These are phyloP conservation scores for Hydractinia echinata DNA, from an alignment of 30 jellyfish, hydroid and myxozoan species.

Conservation along the genomic window DNA sequence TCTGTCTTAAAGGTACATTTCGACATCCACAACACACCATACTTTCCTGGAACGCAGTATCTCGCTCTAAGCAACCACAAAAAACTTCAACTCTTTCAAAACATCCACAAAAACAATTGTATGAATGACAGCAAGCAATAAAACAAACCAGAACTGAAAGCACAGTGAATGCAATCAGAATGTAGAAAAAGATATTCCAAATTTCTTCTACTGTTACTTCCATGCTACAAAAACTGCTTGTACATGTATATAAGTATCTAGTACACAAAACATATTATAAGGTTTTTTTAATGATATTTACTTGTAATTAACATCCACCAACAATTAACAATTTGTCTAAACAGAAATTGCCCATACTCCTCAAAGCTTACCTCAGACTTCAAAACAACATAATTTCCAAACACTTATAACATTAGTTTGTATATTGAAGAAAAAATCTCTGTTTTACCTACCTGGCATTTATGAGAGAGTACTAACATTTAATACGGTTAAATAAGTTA, in stretches of 20 bases:
- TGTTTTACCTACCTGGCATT: too few species aligned
- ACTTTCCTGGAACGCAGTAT: constrained; percentile 13
- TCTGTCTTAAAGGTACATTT: not conserved
- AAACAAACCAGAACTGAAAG: not conserved
- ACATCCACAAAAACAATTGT: constrained; percentile 10
- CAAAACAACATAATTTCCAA: too few species aligned
- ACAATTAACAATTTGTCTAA: too few species aligned
- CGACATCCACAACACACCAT: not conserved
- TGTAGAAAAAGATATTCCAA: not conserved
- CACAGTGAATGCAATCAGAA: constrained; percentile 8
- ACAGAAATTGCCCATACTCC: too few species aligned
- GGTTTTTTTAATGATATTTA: too few species aligned
- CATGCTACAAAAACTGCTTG: not conserved
- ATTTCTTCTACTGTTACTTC: not conserved
- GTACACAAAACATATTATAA: not conserved
- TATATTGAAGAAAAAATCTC: too few species aligned
- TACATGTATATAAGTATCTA: not conserved
- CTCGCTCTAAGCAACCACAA: constrained; percentile 17
- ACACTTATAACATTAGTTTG: too few species aligned
- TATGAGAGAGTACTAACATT: too few species aligned
- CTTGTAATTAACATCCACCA: too few species aligned
- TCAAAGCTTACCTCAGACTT: too few species aligned
- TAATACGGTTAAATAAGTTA: too few species aligned
- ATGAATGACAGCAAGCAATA: not conserved
- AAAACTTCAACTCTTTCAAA: not conserved